Percentiles rank a stretch among this genome's conserved stretches.
Conservation (phyloP, 2,797 vertebrate species). For the Gymnopithys bicolor region DNA sequence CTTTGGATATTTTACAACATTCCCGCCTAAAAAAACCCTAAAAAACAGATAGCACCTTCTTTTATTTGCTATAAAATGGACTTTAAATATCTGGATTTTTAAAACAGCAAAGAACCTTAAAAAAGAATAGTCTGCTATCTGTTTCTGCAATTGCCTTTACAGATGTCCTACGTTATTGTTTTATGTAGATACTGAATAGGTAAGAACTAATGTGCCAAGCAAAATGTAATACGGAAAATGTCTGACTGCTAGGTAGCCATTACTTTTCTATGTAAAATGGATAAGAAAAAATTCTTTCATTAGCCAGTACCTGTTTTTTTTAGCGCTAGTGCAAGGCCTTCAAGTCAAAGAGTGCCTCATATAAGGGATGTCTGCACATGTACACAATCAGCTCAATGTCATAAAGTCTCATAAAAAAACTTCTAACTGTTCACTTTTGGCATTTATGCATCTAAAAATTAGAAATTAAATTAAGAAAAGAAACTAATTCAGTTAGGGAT, state of each 20-base stretch:
- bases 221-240: neutral
- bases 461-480: neutral
- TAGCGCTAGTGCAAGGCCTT: neutral
- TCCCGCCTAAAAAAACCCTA: accelerated
- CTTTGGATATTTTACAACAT: neutral
- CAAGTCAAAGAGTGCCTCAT: neutral
- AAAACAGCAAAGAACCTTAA: neutral
- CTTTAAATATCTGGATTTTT: neutral
- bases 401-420: neutral
- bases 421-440: neutral
- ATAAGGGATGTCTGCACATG: neutral
- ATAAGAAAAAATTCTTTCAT: neutral
- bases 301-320: neutral
- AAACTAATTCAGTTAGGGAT: no score
- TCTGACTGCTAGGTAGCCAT: neutral
- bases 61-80: neutral
- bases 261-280: neutral
- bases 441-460: neutral
- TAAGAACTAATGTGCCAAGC: neutral
- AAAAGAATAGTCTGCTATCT: neutral
- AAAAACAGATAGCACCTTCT: neutral
- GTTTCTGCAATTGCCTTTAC: neutral
- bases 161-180: neutral
- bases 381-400: neutral
- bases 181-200: neutral